Conservation (phyloP, 2,888 invertebrate species). For the Drosophila villosipedis region DNA sequence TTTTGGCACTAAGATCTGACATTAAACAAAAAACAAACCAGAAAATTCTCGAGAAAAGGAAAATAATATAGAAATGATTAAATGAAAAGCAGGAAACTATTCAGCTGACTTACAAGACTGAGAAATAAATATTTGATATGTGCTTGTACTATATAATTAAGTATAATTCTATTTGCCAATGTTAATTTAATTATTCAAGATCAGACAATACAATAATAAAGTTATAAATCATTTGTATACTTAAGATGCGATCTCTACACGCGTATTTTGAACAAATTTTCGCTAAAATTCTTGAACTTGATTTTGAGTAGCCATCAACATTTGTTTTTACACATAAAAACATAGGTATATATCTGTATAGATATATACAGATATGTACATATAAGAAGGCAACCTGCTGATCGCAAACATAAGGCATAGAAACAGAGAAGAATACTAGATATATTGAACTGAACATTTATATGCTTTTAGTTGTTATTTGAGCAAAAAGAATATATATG, state of each 20-base stretch:
- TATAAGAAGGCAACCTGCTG: constrained; percentile 44
- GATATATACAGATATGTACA: background rate
- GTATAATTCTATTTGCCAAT: background rate
- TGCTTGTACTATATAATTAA: background rate
- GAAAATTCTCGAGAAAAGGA: background rate
- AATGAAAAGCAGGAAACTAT: constrained; percentile 15
- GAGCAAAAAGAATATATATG: constrained; percentile 38
- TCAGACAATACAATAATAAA: background rate
- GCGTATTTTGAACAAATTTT: constrained; percentile 18
- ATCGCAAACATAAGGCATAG: constrained; percentile 40
- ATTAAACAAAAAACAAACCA: constrained; percentile 34
- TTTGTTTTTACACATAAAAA: constrained; percentile 28
- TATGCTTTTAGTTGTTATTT: constrained; percentile 56
- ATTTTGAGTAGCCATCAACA: constrained; percentile 44
- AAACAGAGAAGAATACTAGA: constrained; percentile 35
- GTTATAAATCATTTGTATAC: constrained; percentile 9
- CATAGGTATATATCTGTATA: constrained; percentile 22
- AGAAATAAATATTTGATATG: background rate
- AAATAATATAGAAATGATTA: constrained; percentile 9
- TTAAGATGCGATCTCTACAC: background rate
- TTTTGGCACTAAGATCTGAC: constrained; percentile 66
- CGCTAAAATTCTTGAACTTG: constrained; percentile 71
- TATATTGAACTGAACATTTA: constrained; percentile 55
- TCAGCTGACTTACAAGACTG: background rate
- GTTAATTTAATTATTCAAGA: background rate